These are phyloP conservation scores for Ptilodon capucinus DNA, from an alignment of 2,888 invertebrate genomes.

Conservation along the genomic window DNA sequence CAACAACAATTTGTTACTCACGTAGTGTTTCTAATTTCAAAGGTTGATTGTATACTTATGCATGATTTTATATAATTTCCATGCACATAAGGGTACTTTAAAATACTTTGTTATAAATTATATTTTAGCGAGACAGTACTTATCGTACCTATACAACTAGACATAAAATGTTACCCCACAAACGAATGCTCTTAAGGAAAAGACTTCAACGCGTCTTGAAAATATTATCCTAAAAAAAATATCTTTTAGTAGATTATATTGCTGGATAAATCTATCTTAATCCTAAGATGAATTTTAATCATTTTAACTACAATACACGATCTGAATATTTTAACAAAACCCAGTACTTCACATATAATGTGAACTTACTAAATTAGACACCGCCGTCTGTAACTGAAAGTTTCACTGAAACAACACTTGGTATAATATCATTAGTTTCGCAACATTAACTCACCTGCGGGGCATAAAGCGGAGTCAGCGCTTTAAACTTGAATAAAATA, in stretches of 20 bases:
- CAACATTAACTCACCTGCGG: constrained; percentile 40
- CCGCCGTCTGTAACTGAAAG: background rate
- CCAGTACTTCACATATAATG: too few species aligned
- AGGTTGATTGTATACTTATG: background rate
- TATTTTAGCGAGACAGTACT: background rate
- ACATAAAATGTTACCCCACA: background rate
- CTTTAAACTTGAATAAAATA: constrained; percentile 66
- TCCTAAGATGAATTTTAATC: too few species aligned
- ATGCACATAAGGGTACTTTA: background rate
- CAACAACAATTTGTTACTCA: constrained; percentile 6
- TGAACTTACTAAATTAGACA: too few species aligned
- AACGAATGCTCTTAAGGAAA: constrained; percentile 33
- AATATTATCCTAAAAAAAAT: background rate
- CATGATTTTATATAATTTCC: background rate
- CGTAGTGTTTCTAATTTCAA: background rate
- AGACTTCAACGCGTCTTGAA: constrained; percentile 57
- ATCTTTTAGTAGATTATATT: too few species aligned
- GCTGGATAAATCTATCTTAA: too few species aligned
- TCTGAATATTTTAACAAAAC: too few species aligned
- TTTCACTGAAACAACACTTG: constrained; percentile 36
- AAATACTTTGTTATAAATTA: background rate
- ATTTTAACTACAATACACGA: too few species aligned
- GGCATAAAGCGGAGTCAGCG: constrained; percentile 45
- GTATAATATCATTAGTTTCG: constrained; percentile 38
- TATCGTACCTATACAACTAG: background rate